Evolutionary conservation across 2,888 invertebrate genomes (phyloP).

Genomic region (Chaitophorus viminalis): DNA sequence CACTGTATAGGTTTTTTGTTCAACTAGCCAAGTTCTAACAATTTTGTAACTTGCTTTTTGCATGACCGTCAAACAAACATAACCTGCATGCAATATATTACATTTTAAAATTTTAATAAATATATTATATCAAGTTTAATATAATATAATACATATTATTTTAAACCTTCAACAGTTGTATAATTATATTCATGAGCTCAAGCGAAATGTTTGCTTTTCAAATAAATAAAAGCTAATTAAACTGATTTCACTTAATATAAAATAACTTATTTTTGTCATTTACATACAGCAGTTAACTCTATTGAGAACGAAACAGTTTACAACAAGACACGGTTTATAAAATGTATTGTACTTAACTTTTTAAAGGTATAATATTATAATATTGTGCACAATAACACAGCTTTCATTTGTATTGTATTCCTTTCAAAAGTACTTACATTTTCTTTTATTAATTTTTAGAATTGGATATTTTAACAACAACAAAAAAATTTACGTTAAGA

Average conservation of each 20-base stretch:
- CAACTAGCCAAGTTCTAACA: too few species aligned
- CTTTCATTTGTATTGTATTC: slow-evolving; percentile 13
- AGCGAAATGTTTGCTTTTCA: too few species aligned
- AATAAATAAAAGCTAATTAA: not conserved
- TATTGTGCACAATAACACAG: not conserved
- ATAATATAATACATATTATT: too few species aligned
- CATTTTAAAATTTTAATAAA: too few species aligned
- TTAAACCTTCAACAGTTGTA: too few species aligned
- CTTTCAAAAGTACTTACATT: not conserved
- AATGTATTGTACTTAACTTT: slow-evolving; percentile 17
- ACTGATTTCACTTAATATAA: not conserved
- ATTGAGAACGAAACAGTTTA: slow-evolving; percentile 28
- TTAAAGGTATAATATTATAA: slow-evolving; percentile 18
- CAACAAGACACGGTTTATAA: slow-evolving; percentile 12
- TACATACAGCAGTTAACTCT: not conserved
- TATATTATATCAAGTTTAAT: too few species aligned
- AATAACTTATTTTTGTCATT: not conserved
- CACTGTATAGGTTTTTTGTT: too few species aligned
- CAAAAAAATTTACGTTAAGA: not conserved
- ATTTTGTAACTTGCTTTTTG: too few species aligned
- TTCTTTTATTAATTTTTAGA: not conserved
- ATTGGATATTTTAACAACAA: not conserved
- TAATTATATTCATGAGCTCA: too few species aligned
- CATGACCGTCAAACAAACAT: too few species aligned
- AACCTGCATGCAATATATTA: too few species aligned